Evolutionary conservation across 2,113 vertebrate species (phyloP).

Genomic region (Barnardius zonarius): DNA sequence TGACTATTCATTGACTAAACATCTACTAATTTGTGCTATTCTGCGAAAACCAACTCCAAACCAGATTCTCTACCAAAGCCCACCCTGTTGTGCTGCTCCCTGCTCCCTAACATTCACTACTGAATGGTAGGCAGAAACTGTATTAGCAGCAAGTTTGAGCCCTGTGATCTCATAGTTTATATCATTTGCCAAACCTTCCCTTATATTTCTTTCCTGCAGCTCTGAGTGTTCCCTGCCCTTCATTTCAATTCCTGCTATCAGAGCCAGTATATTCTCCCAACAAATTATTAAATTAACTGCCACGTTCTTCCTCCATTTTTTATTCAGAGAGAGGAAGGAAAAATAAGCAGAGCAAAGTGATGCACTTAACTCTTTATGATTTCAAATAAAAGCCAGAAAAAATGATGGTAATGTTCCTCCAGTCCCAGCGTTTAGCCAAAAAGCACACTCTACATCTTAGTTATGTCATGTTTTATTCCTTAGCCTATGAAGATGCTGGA

Average conservation of each 20-base stretch:
- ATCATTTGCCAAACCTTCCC: neutral
- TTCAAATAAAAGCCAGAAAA: conserved; percentile 64
- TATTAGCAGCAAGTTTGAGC: neutral
- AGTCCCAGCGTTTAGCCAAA: conserved; percentile 36
- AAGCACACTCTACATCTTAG: conserved; percentile 52
- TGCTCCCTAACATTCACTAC: neutral
- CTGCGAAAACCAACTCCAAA: neutral
- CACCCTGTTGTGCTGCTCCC: neutral
- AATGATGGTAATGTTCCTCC: conserved; percentile 46
- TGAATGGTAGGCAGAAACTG: neutral
- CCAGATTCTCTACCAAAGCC: neutral
- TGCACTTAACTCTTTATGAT: conserved; percentile 60
- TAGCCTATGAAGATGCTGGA: conserved; percentile 12
- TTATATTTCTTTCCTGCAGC: neutral
- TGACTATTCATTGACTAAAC: neutral
- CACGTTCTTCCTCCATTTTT: conserved; percentile 26
- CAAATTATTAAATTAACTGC: conserved; percentile 47
- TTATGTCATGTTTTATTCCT: conserved; percentile 61
- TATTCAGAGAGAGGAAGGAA: neutral
- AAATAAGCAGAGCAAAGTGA: conserved; percentile 29
- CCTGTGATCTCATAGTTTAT: neutral
- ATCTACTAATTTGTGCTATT: neutral
- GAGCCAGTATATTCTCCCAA: conserved; percentile 22
- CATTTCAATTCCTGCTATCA: conserved; percentile 46
- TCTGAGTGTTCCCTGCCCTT: conserved; percentile 26